Evolutionary conservation across 1,140 invertebrate genomes (phyloP).

Genomic region (Drosophila baimaii): DNA sequence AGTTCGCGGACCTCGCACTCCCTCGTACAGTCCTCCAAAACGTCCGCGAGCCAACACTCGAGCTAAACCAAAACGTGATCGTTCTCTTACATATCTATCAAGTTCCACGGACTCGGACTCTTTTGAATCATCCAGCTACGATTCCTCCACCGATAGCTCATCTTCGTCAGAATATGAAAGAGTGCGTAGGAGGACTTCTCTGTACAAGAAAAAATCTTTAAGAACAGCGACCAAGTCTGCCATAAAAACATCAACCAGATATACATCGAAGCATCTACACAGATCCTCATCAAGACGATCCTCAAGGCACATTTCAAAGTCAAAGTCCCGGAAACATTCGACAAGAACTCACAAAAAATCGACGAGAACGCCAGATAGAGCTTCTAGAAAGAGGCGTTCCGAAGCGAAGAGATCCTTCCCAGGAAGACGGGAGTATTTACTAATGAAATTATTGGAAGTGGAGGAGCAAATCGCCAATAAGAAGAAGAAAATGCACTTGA

Average conservation of each 20-base stretch:
- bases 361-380: neutral
- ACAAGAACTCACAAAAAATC: neutral
- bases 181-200: neutral
- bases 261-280: neutral
- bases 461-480: conserved; percentile 41
- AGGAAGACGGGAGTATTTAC: conserved; percentile 12
- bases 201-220: neutral
- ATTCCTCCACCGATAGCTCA: conserved; percentile 11
- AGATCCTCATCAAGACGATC: neutral
- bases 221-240: neutral
- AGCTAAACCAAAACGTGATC: conserved; percentile 12
- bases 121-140: conserved; percentile 18
- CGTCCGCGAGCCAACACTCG: neutral
- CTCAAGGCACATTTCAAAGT: neutral
- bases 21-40: neutral
- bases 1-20: neutral
- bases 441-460: conserved; percentile 19
- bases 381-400: neutral
- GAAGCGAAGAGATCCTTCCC: neutral
- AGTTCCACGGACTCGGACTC: conserved; percentile 5
- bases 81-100: conserved; percentile 10
- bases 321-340: neutral
- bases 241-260: neutral
- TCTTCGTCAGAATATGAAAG: neutral
- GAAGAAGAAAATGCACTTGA: conserved; percentile 10